Base-by-base conservation (phyloP, 2,113 vertebrate species). In the Candoia aspera region DNA sequence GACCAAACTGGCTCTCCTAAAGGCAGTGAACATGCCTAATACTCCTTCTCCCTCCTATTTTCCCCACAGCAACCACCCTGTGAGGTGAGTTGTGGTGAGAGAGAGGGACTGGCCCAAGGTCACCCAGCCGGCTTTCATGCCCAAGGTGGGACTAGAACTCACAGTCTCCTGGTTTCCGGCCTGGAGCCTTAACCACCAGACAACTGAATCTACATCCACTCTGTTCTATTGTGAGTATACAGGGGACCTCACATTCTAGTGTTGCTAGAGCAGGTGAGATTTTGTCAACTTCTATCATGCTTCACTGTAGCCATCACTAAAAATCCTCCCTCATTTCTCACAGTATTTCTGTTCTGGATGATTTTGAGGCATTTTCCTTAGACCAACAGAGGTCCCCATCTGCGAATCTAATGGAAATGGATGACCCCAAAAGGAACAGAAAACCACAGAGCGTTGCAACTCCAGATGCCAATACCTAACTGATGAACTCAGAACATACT, bases 301-400 rank as follows among this genome's bases (percentile, higher is more conserved):
- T 11, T n/a, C 8, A 26, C 37, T 84, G 86, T 37, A 21, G 86
- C 49, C 29, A 53, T 3, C 0, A n/a, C 93, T 55, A 84, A 59
- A 59, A 87, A 86, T 9, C 29, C 24, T 17, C 79, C 5, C 23
- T n/a, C 13, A 0, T 46, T 33, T 84, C 17, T 90, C 42, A n/a
- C 17, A 17, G 21, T 26, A 8, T 57, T 87, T 17, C 54, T 92
- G 42, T 58, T 49, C 62, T 68, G 62, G 26, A 24, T 46, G 53
- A 73, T 55, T 57, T 29, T 55, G 79, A 92, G 33, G 62, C 92
- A 96, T 97, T 97, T 96, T 84, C 89, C 92, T 97, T 95, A 96
- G 94, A 96, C 98, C 98, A 97, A 98, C 96, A 98, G 97, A 97
- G 97, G 98, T 97, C 98, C 96, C 97, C 97, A 97, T 97, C 96